Evolutionary conservation across 2,888 invertebrate species (phyloP).

Genomic region (Caenorhabditis plicata): DNA sequence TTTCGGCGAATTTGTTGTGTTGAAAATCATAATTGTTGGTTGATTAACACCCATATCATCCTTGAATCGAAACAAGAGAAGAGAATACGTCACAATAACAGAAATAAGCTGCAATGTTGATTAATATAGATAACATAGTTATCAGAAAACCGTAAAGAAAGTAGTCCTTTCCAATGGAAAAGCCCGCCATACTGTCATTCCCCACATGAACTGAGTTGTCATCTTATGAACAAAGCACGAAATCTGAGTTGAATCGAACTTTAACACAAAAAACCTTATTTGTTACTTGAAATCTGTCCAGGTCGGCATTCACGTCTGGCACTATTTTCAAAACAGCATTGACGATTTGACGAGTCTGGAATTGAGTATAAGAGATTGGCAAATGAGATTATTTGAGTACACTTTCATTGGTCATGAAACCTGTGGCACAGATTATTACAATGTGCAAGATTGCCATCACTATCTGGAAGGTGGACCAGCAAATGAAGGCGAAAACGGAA

Average conservation of each 20-base stretch:
- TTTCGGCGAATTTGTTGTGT: no score
- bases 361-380: background rate
- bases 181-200: conserved; percentile 64
- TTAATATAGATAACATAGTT: no score
- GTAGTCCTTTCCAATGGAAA: conserved; percentile 63
- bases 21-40: conserved; percentile 9
- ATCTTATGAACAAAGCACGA: conserved; percentile 64
- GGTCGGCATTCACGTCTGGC: conserved; percentile 57
- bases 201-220: conserved; percentile 64
- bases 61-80: conserved; percentile 60
- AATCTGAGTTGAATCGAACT: conserved; percentile 42
- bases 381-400: no score
- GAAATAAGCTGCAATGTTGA: conserved; percentile 54
- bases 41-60: conserved; percentile 40
- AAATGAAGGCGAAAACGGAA: conserved; percentile 52
- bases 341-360: conserved; percentile 58
- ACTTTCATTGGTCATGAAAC: conserved; percentile 59
- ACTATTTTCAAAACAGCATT: conserved; percentile 59
- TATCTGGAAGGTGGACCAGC: conserved; percentile 56
- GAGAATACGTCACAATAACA: conserved; percentile 61
- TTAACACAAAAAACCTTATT: background rate
- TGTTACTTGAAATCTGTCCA: conserved; percentile 57
- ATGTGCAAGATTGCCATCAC: conserved; percentile 57
- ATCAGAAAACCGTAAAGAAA: conserved; percentile 57
- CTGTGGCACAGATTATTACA: conserved; percentile 54